A percentile compares a stretch with the other conserved stretches of the same genome.
phyloP scores from a whole-genome alignment of 2,888 invertebrate species.

The Euproctis similis region DNA sequence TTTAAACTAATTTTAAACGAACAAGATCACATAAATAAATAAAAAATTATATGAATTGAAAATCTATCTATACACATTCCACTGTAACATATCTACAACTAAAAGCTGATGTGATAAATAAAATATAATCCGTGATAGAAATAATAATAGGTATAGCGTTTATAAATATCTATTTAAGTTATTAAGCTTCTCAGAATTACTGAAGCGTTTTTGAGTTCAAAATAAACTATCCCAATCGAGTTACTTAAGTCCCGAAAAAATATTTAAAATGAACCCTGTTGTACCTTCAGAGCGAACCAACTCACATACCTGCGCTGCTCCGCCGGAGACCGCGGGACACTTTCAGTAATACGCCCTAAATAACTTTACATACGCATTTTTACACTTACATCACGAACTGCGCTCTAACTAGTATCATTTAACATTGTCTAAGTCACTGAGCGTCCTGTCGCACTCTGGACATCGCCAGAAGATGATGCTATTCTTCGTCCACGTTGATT shows the following conservation, averaged over 20 bases:
- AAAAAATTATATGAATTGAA: too few species aligned
- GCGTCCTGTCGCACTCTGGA: slow-evolving; percentile 28
- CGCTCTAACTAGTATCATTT: slow-evolving; percentile 47
- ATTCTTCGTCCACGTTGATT: slow-evolving; percentile 72
- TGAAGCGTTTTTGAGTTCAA: slow-evolving; percentile 27
- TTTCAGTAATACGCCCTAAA: slow-evolving; percentile 45
- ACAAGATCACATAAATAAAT: too few species aligned
- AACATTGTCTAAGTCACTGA: slow-evolving; percentile 49
- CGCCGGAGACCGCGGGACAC: slow-evolving; percentile 58
- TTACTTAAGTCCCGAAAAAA: slow-evolving; percentile 33
- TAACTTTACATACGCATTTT: slow-evolving; percentile 49
- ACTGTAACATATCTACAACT: slow-evolving; percentile 53
- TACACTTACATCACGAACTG: slow-evolving; percentile 53
- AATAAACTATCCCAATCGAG: slow-evolving; percentile 42
- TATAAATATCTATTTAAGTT: too few species aligned
- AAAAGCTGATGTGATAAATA: slow-evolving; percentile 67
- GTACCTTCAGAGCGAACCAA: slow-evolving; percentile 34
- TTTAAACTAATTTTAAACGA: too few species aligned
- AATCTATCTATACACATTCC: slow-evolving; percentile 49
- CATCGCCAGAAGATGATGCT: slow-evolving; percentile 30
- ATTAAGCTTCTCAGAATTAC: too few species aligned
- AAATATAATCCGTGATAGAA: too few species aligned
- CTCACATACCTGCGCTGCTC: slow-evolving; percentile 61
- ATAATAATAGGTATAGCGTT: too few species aligned
- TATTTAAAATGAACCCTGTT: slow-evolving; percentile 58